Evolutionary conservation across 53 echinoderm and acorn worm species (phyloP), one percentile per base, ranked within the genome.

Genomic region (Crossaster papposus): DNA sequence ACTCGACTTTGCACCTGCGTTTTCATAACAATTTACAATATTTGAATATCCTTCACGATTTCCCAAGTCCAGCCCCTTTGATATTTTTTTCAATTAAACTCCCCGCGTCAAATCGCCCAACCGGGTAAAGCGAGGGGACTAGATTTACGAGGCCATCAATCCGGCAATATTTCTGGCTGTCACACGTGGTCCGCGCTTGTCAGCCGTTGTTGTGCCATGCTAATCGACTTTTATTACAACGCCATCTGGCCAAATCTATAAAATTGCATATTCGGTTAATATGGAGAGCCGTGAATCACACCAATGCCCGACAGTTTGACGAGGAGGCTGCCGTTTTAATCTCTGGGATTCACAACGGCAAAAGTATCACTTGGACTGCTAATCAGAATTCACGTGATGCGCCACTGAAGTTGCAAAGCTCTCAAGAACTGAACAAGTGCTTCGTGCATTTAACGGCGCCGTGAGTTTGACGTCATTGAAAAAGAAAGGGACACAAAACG

Each of bases 231-330:
- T 85, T 71, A 85, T 85, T 54, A 73, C 73, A 72, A 22, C 51
- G 85, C 85, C 85, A 85, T 85, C 85, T 85, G 85, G 85, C 85
- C 32, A 52, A 85, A 73, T 71, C 72, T 72, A 71, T 34, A 85
- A 15, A 31, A 64, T 36, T 54, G 55, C 80, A 80, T 80, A 80
- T 53, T 72, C 11, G 34, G 54, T 72, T 85, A 72, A 85, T 85
- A 72, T 54, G 53, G 72, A 22, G 24, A 18, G 73, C 73, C 85
- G 72, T 85, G 51, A 85, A 85, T 85, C 31, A 72, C 53, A 73
- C 26, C 14, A 1, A 7, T n/a, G 3, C 20, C 52, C 30, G 85
- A 72, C 85, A 85, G 85, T 52, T 83, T 85, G 72, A 85, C 85
- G 85, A 73, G 85, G 22, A 29, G 13, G 32, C 20, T 53, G 73